Percentiles rank a stretch among this genome's conserved stretches.
Evolutionary conservation across 2,797 vertebrate species (phyloP).

Genomic region (Serranus cabrilla): DNA sequence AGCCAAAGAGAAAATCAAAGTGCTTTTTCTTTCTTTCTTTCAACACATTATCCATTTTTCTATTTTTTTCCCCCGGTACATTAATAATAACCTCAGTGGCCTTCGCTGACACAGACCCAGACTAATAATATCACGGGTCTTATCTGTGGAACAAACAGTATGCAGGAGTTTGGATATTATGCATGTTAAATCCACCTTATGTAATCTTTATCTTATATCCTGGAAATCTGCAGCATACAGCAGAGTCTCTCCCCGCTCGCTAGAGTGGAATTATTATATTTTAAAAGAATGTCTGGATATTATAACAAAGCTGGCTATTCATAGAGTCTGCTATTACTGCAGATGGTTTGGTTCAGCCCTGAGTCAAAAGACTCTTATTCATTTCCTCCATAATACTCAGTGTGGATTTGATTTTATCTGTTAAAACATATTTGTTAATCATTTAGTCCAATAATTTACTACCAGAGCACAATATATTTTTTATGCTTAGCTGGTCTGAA

Average conservation of each 20-base stretch:
- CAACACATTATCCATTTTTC: conserved; percentile 39
- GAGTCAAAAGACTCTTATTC: conserved; percentile 22
- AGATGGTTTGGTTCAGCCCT: conserved; percentile 35
- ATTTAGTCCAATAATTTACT: not conserved
- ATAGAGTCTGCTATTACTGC: conserved; percentile 39
- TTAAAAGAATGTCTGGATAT: conserved; percentile 31
- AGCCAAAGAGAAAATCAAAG: conserved; percentile 18
- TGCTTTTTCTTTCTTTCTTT: conserved; percentile 11
- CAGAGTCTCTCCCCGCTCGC: conserved; percentile 2
- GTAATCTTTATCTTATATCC: conserved; percentile 58
- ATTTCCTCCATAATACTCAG: conserved; percentile 6
- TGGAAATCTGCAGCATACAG: conserved; percentile 56
- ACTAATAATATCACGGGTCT: conserved; percentile 30
- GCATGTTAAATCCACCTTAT: conserved; percentile 64
- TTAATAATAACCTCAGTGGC: conserved; percentile 27
- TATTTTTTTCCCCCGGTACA: conserved; percentile 12
- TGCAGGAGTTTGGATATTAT: conserved; percentile 46
- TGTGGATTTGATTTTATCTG: not conserved
- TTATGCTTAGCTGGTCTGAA: too few relatives aligned
- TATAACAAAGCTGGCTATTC: conserved; percentile 34
- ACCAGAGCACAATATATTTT: not conserved
- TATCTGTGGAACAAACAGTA: conserved; percentile 35
- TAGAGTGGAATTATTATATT: conserved; percentile 35
- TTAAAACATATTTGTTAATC: not conserved
- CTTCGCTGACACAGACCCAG: conserved; percentile 32